Conservation (phyloP, 2,113 vertebrate species). For the Lota lota region DNA sequence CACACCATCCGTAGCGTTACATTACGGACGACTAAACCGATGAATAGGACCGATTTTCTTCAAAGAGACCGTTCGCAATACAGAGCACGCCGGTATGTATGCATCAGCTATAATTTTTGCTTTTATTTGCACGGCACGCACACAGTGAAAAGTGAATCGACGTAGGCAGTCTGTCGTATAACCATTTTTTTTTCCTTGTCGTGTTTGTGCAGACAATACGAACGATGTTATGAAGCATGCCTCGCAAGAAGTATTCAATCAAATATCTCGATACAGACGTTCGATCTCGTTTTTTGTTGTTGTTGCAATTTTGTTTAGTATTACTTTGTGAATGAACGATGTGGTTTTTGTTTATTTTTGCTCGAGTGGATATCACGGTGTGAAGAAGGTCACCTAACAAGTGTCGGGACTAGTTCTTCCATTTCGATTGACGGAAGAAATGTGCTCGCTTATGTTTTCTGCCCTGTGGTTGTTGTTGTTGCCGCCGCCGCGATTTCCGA, state of each 20-base stretch:
- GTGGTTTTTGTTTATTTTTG: not conserved
- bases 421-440: not conserved
- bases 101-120: not conserved
- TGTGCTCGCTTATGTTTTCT: not conserved
- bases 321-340: too few relatives aligned
- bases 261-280: too few relatives aligned
- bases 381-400: slow-evolving; percentile 57
- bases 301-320: not conserved
- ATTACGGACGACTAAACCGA: slow-evolving; percentile 57
- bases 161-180: too few relatives aligned
- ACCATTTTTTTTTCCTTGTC: too few relatives aligned
- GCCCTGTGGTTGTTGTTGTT: slow-evolving; percentile 12
- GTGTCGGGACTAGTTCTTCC: slow-evolving; percentile 11
- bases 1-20: slow-evolving; percentile 33
- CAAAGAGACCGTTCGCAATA: slow-evolving; percentile 30
- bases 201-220: too few relatives aligned
- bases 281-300: slow-evolving; percentile 1
- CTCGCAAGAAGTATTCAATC: too few relatives aligned
- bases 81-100: slow-evolving; percentile 58
- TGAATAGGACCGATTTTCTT: slow-evolving; percentile 36
- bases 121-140: slow-evolving; percentile 7
- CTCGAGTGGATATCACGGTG: slow-evolving; percentile 23
- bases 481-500: not conserved
- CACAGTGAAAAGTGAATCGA: not conserved
- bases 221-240: too few relatives aligned